A percentile compares a stretch with the other conserved stretches of the same genome.
phyloP scores from a whole-genome alignment of 2,113 vertebrate genomes.

The Spermophilus dauricus region DNA sequence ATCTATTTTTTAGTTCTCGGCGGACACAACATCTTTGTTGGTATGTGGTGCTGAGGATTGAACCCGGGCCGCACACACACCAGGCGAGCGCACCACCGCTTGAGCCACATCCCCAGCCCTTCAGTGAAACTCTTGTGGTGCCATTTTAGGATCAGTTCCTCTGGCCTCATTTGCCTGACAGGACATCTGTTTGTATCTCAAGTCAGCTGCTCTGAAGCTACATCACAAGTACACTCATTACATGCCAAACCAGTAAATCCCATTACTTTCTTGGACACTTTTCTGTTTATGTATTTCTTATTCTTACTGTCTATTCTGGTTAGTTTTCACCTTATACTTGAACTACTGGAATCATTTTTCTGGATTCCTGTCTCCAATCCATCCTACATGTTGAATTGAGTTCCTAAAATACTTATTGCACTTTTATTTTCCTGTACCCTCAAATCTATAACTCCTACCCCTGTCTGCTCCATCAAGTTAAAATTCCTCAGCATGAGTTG shows the following conservation, averaged over 20 bases:
- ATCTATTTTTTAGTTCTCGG: too few species aligned
- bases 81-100: too few species aligned
- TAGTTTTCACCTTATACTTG: background rate
- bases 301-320: background rate
- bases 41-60: too few species aligned
- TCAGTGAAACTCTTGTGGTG: constrained; percentile 40
- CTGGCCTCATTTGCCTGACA: constrained; percentile 51
- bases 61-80: too few species aligned
- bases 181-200: constrained; percentile 36
- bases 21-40: too few species aligned
- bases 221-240: background rate
- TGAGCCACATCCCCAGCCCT: too few species aligned
- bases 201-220: background rate
- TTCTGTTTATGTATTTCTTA: constrained; percentile 27
- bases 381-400: constrained; percentile 4
- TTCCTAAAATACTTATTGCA: background rate
- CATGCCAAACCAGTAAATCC: background rate
- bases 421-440: constrained; percentile 18
- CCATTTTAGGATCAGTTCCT: constrained; percentile 9
- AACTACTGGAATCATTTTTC: background rate
- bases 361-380: constrained; percentile 6
- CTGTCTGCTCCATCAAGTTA: background rate
- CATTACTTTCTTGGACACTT: constrained; percentile 2
- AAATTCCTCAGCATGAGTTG: background rate
- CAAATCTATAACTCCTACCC: background rate